Evolutionary conservation across 2,797 vertebrate genomes (phyloP), one percentile per base, ranked within the genome.

Genomic region (Enteromius paludinosus): DNA sequence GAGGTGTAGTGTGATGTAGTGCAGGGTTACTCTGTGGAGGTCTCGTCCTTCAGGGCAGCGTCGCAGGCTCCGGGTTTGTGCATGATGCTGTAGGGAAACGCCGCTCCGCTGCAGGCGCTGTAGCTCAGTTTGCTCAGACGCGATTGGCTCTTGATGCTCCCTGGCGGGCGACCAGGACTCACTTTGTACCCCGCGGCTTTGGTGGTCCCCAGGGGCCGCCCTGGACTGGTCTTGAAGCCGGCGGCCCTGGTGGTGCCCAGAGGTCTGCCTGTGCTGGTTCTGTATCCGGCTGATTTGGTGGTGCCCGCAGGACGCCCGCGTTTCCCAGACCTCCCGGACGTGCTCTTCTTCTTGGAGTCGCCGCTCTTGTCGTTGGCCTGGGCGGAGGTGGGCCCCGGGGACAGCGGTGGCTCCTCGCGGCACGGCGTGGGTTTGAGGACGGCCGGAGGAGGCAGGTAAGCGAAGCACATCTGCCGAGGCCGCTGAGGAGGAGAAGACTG

Each of bases 161-260:
- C 98, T 30, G 97, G 98, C 88, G 98, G 98, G 87, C 98, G 95
- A 20, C 98, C 98, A 0, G 98, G 98, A 91, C 98, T 99, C 90
- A 98, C 97, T 95, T 98, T 98, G 93, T 99, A 99, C 84, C 98
- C 98, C 0, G 98, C 98, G 5, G 98, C 98, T 93, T 97, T 96
- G 91, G 98, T 99, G 23, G 98, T 99, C 61, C 98, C 98, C 82
- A 98, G 92, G 68, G 98, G 98, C 93, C 98, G 94, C 76, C 98
- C 98, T 17, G 98, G 97, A 94, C 98, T 99, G 84, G 97, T 99
- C 93, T 99, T 99, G 94, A 98, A 99, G 83, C 98, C 98, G 1
- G 98, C 98, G 0, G 98, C 98, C 93, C 97, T 96, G 91, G 98
- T 99, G 91, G 98, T 99, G 84, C 98, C 98, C 82, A 99, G 94